Conservation (phyloP, 2,113 vertebrate genomes). For the Mustelus asterias region DNA sequence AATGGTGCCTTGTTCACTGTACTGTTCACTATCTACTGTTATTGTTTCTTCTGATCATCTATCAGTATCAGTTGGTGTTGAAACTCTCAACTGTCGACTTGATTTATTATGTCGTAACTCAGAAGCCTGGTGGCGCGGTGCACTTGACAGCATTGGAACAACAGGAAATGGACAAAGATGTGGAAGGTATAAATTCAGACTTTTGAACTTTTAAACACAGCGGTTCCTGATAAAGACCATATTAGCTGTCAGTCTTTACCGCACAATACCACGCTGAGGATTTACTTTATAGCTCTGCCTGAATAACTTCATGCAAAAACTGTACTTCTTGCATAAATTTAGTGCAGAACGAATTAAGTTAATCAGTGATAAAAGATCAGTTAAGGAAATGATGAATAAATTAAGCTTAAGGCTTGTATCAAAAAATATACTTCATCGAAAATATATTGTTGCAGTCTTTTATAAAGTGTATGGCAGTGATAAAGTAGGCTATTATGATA, state of each 20-base stretch:
- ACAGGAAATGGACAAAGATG: background rate
- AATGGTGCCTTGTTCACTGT: background rate
- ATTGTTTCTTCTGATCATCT: background rate
- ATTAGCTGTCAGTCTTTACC: background rate
- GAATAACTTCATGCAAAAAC: background rate
- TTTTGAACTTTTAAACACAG: background rate
- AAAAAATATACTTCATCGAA: background rate
- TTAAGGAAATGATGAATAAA: background rate
- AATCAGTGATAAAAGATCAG: background rate
- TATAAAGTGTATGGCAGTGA: background rate
- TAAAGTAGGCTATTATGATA: background rate
- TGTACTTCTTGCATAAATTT: background rate
- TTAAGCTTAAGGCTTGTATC: background rate
- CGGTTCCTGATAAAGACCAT: background rate
- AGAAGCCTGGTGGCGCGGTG: background rate
- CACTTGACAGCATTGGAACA: slow-evolving; percentile 4
- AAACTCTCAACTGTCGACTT: background rate
- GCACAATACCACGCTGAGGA: too few species aligned
- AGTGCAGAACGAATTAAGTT: background rate
- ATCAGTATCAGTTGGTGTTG: background rate
- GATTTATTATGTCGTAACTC: background rate
- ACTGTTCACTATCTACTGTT: background rate
- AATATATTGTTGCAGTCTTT: background rate
- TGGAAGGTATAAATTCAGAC: background rate
- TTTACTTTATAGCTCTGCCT: background rate